Evolutionary conservation across 2,797 vertebrate species (phyloP), one percentile per base, ranked within the genome.

Genomic region (Semaprochilodus insignis): DNA sequence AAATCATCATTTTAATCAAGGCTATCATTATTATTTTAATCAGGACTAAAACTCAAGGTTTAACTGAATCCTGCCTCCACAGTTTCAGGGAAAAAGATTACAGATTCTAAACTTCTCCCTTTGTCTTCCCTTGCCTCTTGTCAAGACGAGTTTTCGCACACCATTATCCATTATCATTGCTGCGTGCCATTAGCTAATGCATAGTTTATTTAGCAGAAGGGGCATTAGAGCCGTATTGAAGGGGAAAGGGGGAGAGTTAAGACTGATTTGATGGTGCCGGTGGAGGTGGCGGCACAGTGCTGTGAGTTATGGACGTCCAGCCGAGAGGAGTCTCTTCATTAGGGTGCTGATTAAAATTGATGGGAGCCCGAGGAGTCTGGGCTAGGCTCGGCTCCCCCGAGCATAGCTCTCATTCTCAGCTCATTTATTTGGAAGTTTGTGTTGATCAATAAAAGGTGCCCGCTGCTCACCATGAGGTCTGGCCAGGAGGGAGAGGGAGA

Each of bases 361-460:
- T 96, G 94, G 93, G 85, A 92, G 92, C 92, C 94, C 91, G 90
- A 93, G 92, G 92, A 90, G 92, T 91, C 85, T 89, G 89, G 87
- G 91, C 92, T 90, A 89, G 87, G 87, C 90, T 89, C 85, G 90
- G 91, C 87, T 95, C 95, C 93, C 93, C 90, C 90, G 93, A 95
- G 95, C 94, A 95, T 94, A 93, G 93, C 93, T 94, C 93, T 94
- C 94, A 94, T 95, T 94, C 93, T 91, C 91, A 82, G 88, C 93
- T 95, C 93, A 95, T 95, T 95, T 95, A 95, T 95, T 94, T 95
- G 93, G 91, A 93, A 94, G 92, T 94, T 95, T 94, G 93, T 92
- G 94, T 94, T 95, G 94, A 96, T 96, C 95, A 95, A 96, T 95
- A 94, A 93, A 95, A 94, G 93, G 94, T 94, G 94, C 92, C 92